phyloP scores from a whole-genome alignment of 1,140 invertebrate species.

The Littorina saxatilis region DNA sequence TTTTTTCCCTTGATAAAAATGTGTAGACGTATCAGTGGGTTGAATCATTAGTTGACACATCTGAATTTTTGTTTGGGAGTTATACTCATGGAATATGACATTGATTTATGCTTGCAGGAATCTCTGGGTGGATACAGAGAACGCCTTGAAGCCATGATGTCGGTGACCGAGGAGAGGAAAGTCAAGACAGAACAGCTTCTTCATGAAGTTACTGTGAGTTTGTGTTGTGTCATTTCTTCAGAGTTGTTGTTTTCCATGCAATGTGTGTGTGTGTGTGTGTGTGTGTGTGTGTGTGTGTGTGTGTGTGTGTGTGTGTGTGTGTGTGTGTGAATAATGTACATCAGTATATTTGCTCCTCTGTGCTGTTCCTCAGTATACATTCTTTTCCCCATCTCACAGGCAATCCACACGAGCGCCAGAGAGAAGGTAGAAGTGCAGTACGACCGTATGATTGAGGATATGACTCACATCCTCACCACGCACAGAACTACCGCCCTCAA shows the following conservation, averaged over 20 bases:
- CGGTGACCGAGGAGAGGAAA: background rate
- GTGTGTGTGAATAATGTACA: background rate
- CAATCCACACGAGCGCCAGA: constrained; percentile 53
- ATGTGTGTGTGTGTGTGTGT: background rate
- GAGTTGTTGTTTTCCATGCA: background rate
- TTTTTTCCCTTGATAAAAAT: too few species aligned
- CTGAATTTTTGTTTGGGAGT: too few species aligned
- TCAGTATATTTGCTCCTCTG: background rate
- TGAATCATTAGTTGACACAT: too few species aligned
- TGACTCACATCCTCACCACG: constrained; percentile 51
- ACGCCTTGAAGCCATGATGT: background rate
- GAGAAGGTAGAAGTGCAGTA: constrained; percentile 63
- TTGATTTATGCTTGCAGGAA: too few species aligned
- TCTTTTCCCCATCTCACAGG: too few species aligned
- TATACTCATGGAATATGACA: too few species aligned
- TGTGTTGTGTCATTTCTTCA: background rate
- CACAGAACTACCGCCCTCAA: constrained; percentile 51
- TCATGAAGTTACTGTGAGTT: background rate
- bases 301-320: background rate
- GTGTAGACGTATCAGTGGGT: too few species aligned
- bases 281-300: background rate
- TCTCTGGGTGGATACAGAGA: background rate
- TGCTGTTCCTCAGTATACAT: too few species aligned
- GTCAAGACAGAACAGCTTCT: background rate
- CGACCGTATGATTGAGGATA: constrained; percentile 59